A percentile compares a stretch with the other conserved stretches of the same genome.
These are phyloP conservation scores for Hippocampus comes DNA, from an alignment of 2,113 vertebrate species.

Conservation along the genomic window DNA sequence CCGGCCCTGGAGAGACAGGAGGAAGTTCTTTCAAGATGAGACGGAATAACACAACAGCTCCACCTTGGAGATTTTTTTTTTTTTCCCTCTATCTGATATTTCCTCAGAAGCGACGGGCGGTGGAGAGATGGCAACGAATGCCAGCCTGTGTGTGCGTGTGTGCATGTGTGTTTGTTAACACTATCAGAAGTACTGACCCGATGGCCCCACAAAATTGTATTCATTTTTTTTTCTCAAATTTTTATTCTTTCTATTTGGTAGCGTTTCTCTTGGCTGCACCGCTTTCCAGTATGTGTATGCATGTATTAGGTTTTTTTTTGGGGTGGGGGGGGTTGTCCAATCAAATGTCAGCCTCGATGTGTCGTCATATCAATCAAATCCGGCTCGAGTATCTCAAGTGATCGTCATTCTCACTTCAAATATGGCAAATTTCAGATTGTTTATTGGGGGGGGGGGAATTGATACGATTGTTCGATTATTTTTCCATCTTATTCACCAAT, in stretches of 20 bases:
- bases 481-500: no score
- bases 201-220: no score
- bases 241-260: no score
- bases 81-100: not conserved
- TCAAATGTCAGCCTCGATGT: not conserved
- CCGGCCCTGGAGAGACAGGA: slow-evolving; percentile 74
- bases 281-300: not conserved
- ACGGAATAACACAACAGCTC: slow-evolving; percentile 24
- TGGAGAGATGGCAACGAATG: slow-evolving; percentile 23
- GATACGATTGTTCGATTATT: no score
- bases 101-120: slow-evolving; percentile 15
- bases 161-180: not conserved
- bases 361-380: not conserved
- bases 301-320: not conserved
- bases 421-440: not conserved
- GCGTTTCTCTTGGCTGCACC: no score
- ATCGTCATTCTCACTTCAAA: not conserved
- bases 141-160: slow-evolving; percentile 1
- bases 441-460: no score
- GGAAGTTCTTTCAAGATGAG: slow-evolving; percentile 42
- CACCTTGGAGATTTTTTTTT: slow-evolving; percentile 13
- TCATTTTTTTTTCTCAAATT: no score
- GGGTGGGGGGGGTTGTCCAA: no score
- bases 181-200: no score
- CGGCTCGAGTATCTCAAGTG: no score